Evolutionary conservation across 2,797 vertebrate genomes (phyloP).

Genomic region (Chiroxiphia lanceolata): DNA sequence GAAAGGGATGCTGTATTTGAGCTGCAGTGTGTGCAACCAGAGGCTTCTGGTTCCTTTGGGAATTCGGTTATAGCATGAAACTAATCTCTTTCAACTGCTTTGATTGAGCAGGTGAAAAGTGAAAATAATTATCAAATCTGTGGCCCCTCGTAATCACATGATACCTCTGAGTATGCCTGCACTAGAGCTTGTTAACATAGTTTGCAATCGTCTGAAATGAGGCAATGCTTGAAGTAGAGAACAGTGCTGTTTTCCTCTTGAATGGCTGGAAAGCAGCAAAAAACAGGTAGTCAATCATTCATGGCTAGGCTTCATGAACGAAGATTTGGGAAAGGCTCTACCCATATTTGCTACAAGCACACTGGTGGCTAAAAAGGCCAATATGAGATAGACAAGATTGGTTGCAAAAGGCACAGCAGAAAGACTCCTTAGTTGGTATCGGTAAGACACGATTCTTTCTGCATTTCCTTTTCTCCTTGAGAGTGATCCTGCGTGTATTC

Average conservation of each 20-base stretch:
- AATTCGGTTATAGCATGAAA: constrained; percentile 46
- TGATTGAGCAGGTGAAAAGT: constrained; percentile 57
- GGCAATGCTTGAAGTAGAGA: constrained; percentile 35
- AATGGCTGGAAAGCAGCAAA: constrained; percentile 16
- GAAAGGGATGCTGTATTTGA: constrained; percentile 12
- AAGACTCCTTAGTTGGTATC: no score
- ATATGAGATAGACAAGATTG: no score
- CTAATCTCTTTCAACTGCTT: constrained; percentile 53
- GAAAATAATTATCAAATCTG: constrained; percentile 59
- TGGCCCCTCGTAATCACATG: constrained; percentile 37
- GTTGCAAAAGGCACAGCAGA: no score
- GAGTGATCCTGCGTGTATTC: no score
- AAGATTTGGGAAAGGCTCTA: no score
- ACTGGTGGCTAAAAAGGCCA: no score
- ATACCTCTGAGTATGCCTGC: constrained; percentile 19
- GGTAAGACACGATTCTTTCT: no score
- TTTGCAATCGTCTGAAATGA: constrained; percentile 32
- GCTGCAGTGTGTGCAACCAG: constrained; percentile 8
- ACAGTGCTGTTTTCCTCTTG: background rate
- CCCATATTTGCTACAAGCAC: no score
- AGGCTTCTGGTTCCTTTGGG: constrained; percentile 31
- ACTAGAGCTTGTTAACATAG: constrained; percentile 19
- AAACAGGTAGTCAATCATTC: background rate
- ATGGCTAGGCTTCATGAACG: no score
- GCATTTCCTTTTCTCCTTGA: no score